A percentile compares a stretch with the other conserved stretches of the same genome.
phyloP scores from a whole-genome alignment of 1,140 invertebrate genomes.

The Reticulitermes speratus region DNA sequence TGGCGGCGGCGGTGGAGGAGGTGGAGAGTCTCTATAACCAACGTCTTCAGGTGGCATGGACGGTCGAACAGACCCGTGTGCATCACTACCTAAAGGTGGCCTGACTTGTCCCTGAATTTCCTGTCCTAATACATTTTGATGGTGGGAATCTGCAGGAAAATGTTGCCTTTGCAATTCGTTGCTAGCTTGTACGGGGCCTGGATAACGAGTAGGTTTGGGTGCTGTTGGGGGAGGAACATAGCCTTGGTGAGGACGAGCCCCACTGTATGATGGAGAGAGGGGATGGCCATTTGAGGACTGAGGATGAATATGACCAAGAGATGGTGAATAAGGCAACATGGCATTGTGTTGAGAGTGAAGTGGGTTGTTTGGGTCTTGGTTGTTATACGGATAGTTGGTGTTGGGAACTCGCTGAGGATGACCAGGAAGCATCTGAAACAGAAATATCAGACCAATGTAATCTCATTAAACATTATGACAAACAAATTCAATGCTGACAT shows the following conservation, averaged over 20 bases:
- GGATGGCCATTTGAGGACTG: conserved; percentile 24
- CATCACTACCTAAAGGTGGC: not conserved
- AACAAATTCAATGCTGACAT: too few species aligned
- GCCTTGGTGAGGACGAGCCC: not conserved
- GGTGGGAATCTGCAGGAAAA: not conserved
- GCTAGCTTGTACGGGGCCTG: not conserved
- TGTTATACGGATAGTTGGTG: conserved; percentile 9
- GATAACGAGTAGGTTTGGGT: conserved; percentile 36
- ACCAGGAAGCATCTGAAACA: conserved; percentile 31
- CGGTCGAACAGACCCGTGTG: conserved; percentile 19
- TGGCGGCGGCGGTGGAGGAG: conserved; percentile 64
- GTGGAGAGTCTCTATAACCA: conserved; percentile 56
- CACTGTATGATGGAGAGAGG: conserved; percentile 22
- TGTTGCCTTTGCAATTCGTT: not conserved
- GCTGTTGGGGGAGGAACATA: conserved; percentile 37
- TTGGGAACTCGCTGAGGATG: conserved; percentile 22
- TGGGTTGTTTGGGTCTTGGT: conserved; percentile 21
- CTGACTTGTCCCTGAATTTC: conserved; percentile 12
- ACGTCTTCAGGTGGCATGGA: conserved; percentile 39
- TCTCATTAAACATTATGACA: too few species aligned
- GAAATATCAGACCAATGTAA: not conserved
- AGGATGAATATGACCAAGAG: conserved; percentile 32
- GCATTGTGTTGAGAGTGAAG: not conserved
- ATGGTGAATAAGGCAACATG: not conserved
- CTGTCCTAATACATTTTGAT: not conserved